phyloP scores from a whole-genome alignment of 2,113 vertebrate species.

The Platycercus adscitus region DNA sequence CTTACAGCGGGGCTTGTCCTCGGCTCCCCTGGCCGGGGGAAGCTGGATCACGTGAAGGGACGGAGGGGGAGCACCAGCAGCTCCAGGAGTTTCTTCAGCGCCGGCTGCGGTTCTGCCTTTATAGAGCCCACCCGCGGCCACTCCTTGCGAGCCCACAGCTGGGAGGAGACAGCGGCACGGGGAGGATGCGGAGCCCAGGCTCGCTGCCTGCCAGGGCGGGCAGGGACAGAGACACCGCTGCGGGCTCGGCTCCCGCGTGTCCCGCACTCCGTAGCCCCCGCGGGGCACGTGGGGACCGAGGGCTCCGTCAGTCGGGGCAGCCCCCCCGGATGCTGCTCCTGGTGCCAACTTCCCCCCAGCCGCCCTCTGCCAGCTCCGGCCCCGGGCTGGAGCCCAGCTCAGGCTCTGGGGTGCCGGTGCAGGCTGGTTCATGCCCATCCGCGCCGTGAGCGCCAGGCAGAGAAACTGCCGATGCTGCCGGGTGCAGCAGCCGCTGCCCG shows the following conservation, averaged over 20 bases:
- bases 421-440: background rate
- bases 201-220: background rate
- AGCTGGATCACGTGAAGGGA: constrained; percentile 41
- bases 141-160: constrained; percentile 40
- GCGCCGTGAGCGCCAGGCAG: background rate
- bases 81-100: constrained; percentile 29
- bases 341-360: too few relatives aligned
- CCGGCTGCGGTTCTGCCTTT: constrained; percentile 45
- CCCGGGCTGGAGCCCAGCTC: background rate
- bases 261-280: background rate
- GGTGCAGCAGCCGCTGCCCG: background rate
- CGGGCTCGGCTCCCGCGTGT: rapidly evolving
- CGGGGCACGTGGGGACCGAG: background rate
- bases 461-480: background rate
- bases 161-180: constrained; percentile 64
- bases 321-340: rapidly evolving
- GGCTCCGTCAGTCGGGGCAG: background rate
- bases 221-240: background rate
- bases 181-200: constrained; percentile 30
- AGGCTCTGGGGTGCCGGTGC: rapidly evolving
- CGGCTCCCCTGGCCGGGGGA: background rate
- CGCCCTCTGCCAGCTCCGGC: background rate
- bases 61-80: background rate
- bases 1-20: constrained; percentile 33
- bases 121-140: constrained; percentile 52